Percentiles rank a stretch among this genome's conserved stretches.
These are phyloP conservation scores for Oryzias curvinotus DNA, from an alignment of 2,113 vertebrate species.

Conservation along the genomic window DNA sequence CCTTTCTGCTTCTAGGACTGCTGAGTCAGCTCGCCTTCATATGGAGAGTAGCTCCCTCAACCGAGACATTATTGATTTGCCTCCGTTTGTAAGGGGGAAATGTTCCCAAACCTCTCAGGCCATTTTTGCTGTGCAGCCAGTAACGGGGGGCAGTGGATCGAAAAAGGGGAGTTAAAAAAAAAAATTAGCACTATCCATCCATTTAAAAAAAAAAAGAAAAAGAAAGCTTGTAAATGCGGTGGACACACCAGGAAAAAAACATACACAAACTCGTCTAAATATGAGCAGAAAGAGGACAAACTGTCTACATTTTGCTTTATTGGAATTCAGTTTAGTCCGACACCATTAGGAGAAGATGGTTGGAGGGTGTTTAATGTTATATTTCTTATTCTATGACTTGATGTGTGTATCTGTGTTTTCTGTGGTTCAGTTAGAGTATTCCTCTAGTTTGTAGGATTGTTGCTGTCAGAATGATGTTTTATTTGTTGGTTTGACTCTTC, in stretches of 20 bases:
- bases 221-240: neutral
- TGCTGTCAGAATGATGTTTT: too few species aligned
- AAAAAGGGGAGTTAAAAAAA: conserved; percentile 2
- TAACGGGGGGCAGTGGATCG: conserved; percentile 27
- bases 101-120: conserved; percentile 70
- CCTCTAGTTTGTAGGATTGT: too few species aligned
- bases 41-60: conserved; percentile 68
- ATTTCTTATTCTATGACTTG: too few species aligned
- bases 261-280: neutral
- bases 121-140: conserved; percentile 53
- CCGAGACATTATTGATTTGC: conserved; percentile 76
- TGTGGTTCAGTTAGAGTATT: too few species aligned
- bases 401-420: too few species aligned
- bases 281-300: neutral
- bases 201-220: neutral
- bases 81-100: conserved; percentile 71
- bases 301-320: too few species aligned
- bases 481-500: too few species aligned
- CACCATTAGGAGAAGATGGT: too few species aligned
- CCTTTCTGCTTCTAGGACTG: conserved; percentile 41
- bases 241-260: neutral
- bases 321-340: too few species aligned
- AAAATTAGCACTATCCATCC: conserved; percentile 6
- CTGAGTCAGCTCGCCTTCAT: conserved; percentile 71
- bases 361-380: too few species aligned